Evolutionary conservation across 2,113 vertebrate species (phyloP).

Genomic region (Enhydra lutris): DNA sequence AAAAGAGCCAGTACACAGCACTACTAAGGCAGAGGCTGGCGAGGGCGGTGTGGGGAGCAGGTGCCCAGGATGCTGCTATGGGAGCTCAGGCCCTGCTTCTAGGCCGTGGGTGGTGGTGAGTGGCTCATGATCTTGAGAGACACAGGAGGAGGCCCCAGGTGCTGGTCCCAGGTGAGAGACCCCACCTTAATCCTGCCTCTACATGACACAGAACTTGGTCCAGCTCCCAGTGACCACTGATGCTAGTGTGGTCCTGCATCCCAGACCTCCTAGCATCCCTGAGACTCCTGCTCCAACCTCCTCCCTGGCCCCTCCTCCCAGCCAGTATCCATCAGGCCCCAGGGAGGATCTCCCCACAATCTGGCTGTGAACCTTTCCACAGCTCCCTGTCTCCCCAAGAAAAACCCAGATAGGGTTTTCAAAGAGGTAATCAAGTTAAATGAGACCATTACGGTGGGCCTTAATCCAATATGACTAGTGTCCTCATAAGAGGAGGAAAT

Average conservation of each 20-base stretch:
- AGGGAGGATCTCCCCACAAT: not conserved
- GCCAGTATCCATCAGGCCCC: not conserved
- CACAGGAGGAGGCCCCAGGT: not conserved
- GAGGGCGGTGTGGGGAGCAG: not conserved
- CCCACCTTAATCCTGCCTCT: not conserved
- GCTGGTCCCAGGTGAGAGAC: not conserved
- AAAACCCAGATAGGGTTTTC: not conserved
- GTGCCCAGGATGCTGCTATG: rapidly evolving
- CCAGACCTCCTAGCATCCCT: not conserved
- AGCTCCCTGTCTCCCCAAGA: not conserved
- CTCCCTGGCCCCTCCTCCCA: not conserved
- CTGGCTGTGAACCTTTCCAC: not conserved
- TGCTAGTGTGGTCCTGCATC: not conserved
- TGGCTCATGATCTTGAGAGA: not conserved
- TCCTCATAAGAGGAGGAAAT: not conserved
- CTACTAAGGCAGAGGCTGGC: not conserved
- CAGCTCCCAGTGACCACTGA: not conserved
- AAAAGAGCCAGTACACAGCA: not conserved
- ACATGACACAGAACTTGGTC: not conserved
- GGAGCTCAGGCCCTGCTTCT: not conserved
- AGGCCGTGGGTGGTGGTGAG: not conserved
- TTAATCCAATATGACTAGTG: not conserved
- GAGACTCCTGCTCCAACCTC: not conserved
- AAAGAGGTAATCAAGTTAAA: not conserved
- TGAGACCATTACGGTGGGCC: not conserved